Base-by-base conservation (phyloP, 2,888 invertebrate genomes). In the Epirrita christyi region DNA sequence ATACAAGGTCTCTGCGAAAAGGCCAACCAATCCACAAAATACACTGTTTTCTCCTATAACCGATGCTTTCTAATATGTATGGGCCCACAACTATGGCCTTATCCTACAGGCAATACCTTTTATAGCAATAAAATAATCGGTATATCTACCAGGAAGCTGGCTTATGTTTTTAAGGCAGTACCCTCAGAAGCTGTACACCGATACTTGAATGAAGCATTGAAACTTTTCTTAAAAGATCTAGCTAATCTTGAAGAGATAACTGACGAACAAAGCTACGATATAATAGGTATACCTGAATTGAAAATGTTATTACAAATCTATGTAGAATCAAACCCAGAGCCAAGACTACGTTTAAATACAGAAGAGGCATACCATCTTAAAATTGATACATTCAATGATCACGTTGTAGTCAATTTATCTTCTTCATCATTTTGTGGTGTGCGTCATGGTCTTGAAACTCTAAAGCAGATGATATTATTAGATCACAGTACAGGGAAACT, bases 51-150 rank as follows among this genome's bases (percentile, higher is more conserved):
- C 0, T 94, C 95, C 0, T 85, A 95, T 57, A 93, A 94, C 51
- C 94, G 95, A 38, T 96, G 96, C 78, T 93, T 93, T 48, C 94
- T 96, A 77, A 85, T 95, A 2, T 96, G 96, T 76, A 95, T 94
- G 51, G 93, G 93, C 11, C 93, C 93, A 4, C 94, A 95, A 64
- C 83, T 96, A 0, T 96, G 96, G 96, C 96, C 96, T 0, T 93
- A 93, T 70, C 96, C 96, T 0, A 95, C 95, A n/a, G 94, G 95
- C 0, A 93, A 93, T 51, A 93, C 94, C 0, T 81, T 90, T 29
- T 93, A 94, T 27, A 94, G 94, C 58, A 93, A 93, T 15, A 92
- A 93, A 32, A 91, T 94, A 6, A 85, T 94, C 10, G 86, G 92
- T 27, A 89, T 95, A 65, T 82, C 92, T 8, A 90, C 93, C 10